Evolutionary conservation across 2,888 invertebrate genomes (phyloP).

Genomic region (Drosophila neonasuta): DNA sequence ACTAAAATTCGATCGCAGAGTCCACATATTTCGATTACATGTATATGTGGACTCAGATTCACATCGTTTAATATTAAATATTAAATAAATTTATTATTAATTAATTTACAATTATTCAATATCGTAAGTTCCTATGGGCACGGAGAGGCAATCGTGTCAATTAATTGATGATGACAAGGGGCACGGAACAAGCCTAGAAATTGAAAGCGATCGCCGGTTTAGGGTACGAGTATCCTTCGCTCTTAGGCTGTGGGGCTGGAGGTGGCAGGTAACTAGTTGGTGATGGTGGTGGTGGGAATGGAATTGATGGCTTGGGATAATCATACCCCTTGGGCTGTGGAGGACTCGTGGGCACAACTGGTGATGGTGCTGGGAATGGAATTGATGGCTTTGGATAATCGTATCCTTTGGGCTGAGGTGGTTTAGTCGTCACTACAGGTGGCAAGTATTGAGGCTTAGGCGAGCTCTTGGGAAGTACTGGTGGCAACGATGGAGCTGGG

Average conservation of each 20-base stretch:
- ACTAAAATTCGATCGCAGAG: conserved; percentile 75
- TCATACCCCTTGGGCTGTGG: conserved; percentile 51
- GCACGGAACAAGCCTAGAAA: conserved; percentile 51
- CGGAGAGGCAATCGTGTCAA: conserved; percentile 74
- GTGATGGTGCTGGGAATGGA: conserved; percentile 54
- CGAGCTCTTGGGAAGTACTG: conserved; percentile 26
- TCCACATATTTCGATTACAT: conserved; percentile 6
- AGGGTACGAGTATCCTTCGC: conserved; percentile 71
- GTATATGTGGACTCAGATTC: conserved; percentile 51
- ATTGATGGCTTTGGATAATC: conserved; percentile 59
- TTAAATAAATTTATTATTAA: conserved; percentile 75
- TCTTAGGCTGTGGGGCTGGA: conserved; percentile 54
- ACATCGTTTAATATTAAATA: conserved; percentile 68
- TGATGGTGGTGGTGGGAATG: conserved; percentile 45
- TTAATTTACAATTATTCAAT: conserved; percentile 74
- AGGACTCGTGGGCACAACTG: conserved; percentile 23
- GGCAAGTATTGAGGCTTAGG: conserved; percentile 38
- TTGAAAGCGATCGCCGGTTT: conserved; percentile 69
- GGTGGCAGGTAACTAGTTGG: conserved; percentile 48
- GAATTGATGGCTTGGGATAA: conserved; percentile 55
- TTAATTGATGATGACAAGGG: conserved; percentile 49
- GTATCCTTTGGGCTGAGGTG: conserved; percentile 46
- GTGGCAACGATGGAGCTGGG: conserved; percentile 36
- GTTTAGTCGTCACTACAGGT: conserved; percentile 31
- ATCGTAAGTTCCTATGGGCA: conserved; percentile 75